Conservation (phyloP, 1,140 invertebrate species). For the Drosophila sechellia region DNA sequence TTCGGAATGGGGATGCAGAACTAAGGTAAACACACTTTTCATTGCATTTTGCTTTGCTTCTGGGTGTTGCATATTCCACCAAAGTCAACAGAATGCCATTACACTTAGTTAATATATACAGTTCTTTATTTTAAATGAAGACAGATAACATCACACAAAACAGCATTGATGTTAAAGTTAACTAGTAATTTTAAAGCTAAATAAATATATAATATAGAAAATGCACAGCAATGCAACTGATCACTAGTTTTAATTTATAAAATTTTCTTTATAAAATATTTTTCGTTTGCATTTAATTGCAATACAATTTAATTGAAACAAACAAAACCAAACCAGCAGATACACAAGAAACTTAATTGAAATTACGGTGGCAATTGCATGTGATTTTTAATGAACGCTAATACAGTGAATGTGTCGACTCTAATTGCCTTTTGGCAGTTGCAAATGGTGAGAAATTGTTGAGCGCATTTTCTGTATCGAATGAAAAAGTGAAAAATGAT, state of each 20-base stretch:
- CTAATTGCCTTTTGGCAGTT: slow-evolving; percentile 51
- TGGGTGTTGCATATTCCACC: neutral
- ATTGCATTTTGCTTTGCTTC: slow-evolving; percentile 17
- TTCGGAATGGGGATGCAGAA: neutral
- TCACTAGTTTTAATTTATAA: too few relatives aligned
- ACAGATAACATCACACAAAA: neutral
- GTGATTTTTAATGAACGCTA: slow-evolving; percentile 50
- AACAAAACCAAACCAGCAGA: neutral
- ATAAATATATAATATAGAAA: neutral
- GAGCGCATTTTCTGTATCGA: slow-evolving; percentile 18
- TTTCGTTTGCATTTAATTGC: neutral
- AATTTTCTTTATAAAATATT: too few relatives aligned
- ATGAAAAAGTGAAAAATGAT: slow-evolving; percentile 45
- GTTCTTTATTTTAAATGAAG: slow-evolving; percentile 2
- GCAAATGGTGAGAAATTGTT: slow-evolving; percentile 42
- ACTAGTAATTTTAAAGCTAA: neutral
- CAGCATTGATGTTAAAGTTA: too few relatives aligned
- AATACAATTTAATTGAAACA: neutral
- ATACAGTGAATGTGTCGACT: slow-evolving; percentile 30
- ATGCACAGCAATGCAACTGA: too few relatives aligned
- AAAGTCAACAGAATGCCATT: slow-evolving; percentile 23
- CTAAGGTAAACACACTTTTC: slow-evolving; percentile 20
- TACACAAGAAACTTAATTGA: slow-evolving; percentile 21
- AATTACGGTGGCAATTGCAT: slow-evolving; percentile 29
- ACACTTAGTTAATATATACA: slow-evolving; percentile 5